These are phyloP conservation scores for Corythoichthys haematopterus DNA, from an alignment of 2,113 vertebrate species.

Conservation along the genomic window DNA sequence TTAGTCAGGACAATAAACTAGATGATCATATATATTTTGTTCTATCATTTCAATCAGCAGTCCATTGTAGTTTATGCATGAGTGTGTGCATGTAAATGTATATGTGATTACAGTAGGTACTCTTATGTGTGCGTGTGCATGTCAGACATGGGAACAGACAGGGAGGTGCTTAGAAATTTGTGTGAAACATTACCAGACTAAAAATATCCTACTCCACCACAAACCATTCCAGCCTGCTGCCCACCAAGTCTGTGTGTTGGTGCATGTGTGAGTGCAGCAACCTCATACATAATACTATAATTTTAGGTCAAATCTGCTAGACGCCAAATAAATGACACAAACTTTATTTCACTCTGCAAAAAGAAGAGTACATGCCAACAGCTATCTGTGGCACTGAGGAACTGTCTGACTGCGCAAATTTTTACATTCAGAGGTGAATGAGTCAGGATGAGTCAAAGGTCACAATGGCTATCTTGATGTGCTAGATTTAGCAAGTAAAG, in stretches of 20 bases:
- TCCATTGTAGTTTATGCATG: too few relatives aligned
- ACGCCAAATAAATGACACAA: constrained; percentile 45
- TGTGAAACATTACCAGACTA: constrained; percentile 36
- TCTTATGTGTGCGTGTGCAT: not conserved
- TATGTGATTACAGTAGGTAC: too few relatives aligned
- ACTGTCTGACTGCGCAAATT: constrained; percentile 36
- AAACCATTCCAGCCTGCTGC: constrained; percentile 43
- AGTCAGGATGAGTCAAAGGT: constrained; percentile 20
- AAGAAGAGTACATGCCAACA: constrained; percentile 31
- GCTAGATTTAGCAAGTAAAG: constrained; percentile 21
- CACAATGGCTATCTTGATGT: constrained; percentile 26
- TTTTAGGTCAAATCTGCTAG: constrained; percentile 60
- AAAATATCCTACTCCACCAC: constrained; percentile 44
- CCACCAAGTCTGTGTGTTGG: constrained; percentile 8
- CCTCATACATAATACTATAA: constrained; percentile 52
- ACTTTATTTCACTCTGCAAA: constrained; percentile 33
- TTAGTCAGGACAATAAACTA: too few relatives aligned
- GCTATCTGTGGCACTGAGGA: constrained; percentile 14
- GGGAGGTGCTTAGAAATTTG: not conserved
- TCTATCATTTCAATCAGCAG: too few relatives aligned
- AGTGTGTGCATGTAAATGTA: not conserved
- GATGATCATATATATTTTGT: too few relatives aligned
- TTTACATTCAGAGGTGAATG: constrained; percentile 23
- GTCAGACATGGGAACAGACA: not conserved
- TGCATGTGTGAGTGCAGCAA: constrained; percentile 31